Base-by-base conservation (phyloP, 1,140 invertebrate species). In the Ctenoplectra terminalis region DNA sequence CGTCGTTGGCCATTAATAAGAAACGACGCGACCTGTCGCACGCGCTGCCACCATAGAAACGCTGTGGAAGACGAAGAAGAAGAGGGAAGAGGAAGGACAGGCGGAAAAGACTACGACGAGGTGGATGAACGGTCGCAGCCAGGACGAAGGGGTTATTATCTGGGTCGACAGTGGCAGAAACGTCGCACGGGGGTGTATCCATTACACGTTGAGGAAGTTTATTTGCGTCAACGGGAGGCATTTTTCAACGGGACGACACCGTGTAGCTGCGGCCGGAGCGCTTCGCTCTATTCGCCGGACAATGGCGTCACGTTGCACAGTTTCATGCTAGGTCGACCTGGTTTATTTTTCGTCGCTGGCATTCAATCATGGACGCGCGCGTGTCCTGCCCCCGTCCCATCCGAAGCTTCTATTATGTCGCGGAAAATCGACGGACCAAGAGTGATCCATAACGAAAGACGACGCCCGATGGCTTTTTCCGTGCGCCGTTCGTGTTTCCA, bases 191-290 rank as follows among this genome's bases (percentile, higher is more conserved):
- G 83, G 79, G 83, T 81, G 81, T 88, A 90, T 89, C 80, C 86
- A 89, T 90, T 90, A 87, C 85, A 64, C 78, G 87, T 88, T 74
- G 85, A 73, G 87, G 83, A 89, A 90, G 78, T 90, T 91, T 91
- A 91, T 90, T 89, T 90, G 82, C 84, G 81, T 72, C 79, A 79
- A 85, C 83, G 75, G 52, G 37, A 70, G 29, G 73, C 87, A 87
- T 89, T 91, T 90, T 90, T 90, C 88, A 89, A 50, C 48, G 73
- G 80, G 71, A 80, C 81, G 82, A 86, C 83, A 72, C 66, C 43
- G 43, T 56, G 72, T 37, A 54, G 64, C 64, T 77, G 29, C 34
- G 63, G 37, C 78, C 29, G 70, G n/a, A 37, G 46, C 43, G 40
- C 66, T 46, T 37, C 26, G 11, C 61, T 72, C 75, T 52, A 50